These are phyloP conservation scores for Anthonomus grandis DNA, from an alignment of 1,140 invertebrate genomes.

Conservation along the genomic window DNA sequence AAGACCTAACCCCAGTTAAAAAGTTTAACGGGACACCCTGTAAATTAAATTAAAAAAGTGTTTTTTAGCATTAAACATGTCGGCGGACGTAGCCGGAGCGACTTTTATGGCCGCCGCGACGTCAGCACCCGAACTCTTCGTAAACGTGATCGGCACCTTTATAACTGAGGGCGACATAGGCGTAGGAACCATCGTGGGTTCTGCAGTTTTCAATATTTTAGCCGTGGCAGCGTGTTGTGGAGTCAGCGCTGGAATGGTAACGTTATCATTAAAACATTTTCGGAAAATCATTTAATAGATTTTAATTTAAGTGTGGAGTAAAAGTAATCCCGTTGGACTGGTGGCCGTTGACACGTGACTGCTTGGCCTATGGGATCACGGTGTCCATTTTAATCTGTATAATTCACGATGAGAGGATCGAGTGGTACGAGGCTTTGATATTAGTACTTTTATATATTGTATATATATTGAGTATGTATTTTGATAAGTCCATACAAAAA, in stretches of 20 bases:
- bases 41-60: too few relatives aligned
- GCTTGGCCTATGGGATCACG: conserved; percentile 84
- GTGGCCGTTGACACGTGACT: conserved; percentile 91
- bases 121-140: conserved; percentile 89
- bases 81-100: conserved; percentile 80
- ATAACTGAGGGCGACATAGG: conserved; percentile 86
- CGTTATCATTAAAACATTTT: conserved; percentile 26
- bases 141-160: conserved; percentile 90
- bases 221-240: conserved; percentile 89
- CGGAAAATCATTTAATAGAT: neutral
- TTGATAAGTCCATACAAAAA: conserved; percentile 77
- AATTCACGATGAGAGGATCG: conserved; percentile 84
- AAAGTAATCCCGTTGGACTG: conserved; percentile 86
- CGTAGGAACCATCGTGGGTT: conserved; percentile 91
- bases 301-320: conserved; percentile 41
- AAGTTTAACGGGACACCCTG: too few relatives aligned
- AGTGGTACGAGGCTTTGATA: conserved; percentile 84
- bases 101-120: conserved; percentile 96
- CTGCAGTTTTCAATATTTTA: conserved; percentile 93
- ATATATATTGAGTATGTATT: conserved; percentile 83
- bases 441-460: conserved; percentile 78
- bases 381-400: conserved; percentile 86
- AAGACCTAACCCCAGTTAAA: too few relatives aligned
- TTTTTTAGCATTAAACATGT: conserved; percentile 69
- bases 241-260: conserved; percentile 79